These are phyloP conservation scores for Nematopogon swammerdamellus DNA, from an alignment of 2,888 invertebrate genomes.

Conservation along the genomic window DNA sequence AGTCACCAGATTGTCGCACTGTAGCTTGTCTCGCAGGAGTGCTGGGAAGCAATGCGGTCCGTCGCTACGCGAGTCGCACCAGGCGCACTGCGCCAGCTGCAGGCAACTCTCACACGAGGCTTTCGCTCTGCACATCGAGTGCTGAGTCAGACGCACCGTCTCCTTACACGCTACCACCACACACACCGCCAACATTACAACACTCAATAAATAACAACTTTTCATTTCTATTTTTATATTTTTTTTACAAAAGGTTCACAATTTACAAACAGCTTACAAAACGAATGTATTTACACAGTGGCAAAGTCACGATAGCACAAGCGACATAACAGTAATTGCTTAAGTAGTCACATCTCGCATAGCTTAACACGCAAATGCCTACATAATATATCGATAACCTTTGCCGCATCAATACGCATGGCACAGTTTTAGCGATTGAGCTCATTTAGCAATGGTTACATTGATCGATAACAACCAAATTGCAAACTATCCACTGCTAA, in stretches of 20 bases:
- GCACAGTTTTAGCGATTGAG: too few species aligned
- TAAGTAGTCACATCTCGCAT: too few species aligned
- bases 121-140: constrained; percentile 37
- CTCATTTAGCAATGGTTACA: too few species aligned
- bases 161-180: background rate
- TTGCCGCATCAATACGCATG: too few species aligned
- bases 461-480: too few species aligned
- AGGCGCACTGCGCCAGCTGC: constrained; percentile 34
- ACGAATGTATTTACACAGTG: too few species aligned
- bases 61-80: constrained; percentile 23
- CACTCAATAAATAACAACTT: background rate
- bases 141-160: constrained; percentile 21
- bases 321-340: too few species aligned
- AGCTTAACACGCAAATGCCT: too few species aligned
- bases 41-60: background rate
- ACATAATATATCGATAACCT: too few species aligned
- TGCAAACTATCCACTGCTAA: too few species aligned
- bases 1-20: background rate
- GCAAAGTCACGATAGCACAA: too few species aligned
- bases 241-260: background rate
- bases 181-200: background rate
- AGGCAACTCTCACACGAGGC: constrained; percentile 33
- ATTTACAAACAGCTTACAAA: too few species aligned
- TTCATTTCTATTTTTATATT: background rate
- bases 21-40: background rate